Percentiles rank a stretch among this genome's conserved stretches.
Evolutionary conservation across 2,888 invertebrate species (phyloP).

Genomic region (Ceraclea dissimilis): DNA sequence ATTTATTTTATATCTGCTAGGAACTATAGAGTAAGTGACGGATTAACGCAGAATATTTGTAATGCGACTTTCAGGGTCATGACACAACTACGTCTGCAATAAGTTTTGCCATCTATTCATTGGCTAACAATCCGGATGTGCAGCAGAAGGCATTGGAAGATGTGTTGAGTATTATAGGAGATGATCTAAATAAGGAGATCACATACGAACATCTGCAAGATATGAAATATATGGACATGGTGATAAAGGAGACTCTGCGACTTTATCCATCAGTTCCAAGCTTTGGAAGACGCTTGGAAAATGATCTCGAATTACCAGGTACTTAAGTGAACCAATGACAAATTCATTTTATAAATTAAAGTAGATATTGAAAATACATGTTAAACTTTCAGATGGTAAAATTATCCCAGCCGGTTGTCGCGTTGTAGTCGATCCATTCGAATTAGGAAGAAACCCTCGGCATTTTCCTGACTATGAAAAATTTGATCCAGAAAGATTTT

Average conservation of each 20-base stretch:
- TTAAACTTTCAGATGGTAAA: conserved; percentile 17
- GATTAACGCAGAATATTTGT: too few species aligned
- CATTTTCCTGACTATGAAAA: conserved; percentile 18
- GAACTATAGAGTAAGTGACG: too few species aligned
- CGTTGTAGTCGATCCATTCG: conserved; percentile 4
- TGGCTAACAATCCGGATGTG: conserved; percentile 37
- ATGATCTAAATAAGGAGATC: conserved; percentile 4
- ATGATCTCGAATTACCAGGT: conserved; percentile 26
- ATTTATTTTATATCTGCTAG: too few species aligned
- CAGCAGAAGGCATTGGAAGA: conserved; percentile 30
- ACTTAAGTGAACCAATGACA: not conserved
- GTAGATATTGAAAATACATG: not conserved
- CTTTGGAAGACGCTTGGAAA: conserved; percentile 26
- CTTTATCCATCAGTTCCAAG: conserved; percentile 29
- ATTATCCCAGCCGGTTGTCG: conserved; percentile 16
- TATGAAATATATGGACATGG: conserved; percentile 27
- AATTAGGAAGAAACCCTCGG: conserved; percentile 17
- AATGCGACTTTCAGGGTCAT: conserved; percentile 36
- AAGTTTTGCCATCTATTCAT: conserved; percentile 37
- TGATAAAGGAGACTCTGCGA: conserved; percentile 29
- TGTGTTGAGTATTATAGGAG: conserved; percentile 13
- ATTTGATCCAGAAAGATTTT: conserved; percentile 25
- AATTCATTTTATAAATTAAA: not conserved
- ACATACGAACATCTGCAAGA: conserved; percentile 24
- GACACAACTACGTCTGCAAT: conserved; percentile 43